Conservation (phyloP, 1,140 invertebrate genomes). For the Zaprionus lachaisei region DNA sequence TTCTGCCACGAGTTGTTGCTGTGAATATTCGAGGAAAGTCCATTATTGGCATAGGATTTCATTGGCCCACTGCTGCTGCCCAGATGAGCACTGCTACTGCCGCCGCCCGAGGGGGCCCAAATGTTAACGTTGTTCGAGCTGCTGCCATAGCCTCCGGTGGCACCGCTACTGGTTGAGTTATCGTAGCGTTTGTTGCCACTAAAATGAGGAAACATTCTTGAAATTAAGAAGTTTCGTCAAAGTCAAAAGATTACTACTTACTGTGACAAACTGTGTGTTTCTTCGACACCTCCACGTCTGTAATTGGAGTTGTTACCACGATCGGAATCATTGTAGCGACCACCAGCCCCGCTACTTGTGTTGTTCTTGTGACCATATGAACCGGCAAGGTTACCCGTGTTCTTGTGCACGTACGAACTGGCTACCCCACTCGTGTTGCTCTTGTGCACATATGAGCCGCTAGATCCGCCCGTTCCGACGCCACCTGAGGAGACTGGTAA, state of each 20-base stretch:
- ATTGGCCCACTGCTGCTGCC: constrained; percentile 56
- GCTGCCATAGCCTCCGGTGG: constrained; percentile 62
- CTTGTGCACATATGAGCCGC: constrained; percentile 70
- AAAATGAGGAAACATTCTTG: constrained; percentile 1
- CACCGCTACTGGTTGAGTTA: constrained; percentile 60
- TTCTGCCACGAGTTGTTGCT: constrained; percentile 78
- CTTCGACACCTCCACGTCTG: constrained; percentile 67
- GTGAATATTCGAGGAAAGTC: constrained; percentile 71
- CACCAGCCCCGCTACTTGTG: constrained; percentile 44
- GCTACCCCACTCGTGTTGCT: constrained; percentile 49
- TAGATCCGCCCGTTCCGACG: constrained; percentile 45
- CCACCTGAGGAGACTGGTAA: constrained; percentile 53
- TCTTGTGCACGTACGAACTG: constrained; percentile 65
- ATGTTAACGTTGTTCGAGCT: constrained; percentile 70
- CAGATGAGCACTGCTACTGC: constrained; percentile 58
- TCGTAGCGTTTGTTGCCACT: constrained; percentile 78
- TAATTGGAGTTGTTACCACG: constrained; percentile 66
- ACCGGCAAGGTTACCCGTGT: constrained; percentile 38
- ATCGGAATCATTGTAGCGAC: constrained; percentile 70
- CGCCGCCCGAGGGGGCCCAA: constrained; percentile 60
- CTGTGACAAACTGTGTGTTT: constrained; percentile 67
- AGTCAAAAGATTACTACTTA: constrained; percentile 9
- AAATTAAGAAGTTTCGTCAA: neutral
- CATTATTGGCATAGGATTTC: constrained; percentile 75
- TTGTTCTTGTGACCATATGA: constrained; percentile 70